Evolutionary conservation across 2,113 vertebrate genomes (phyloP), one percentile per base, ranked within the genome.

Genomic region (Archocentrus centrarchus): DNA sequence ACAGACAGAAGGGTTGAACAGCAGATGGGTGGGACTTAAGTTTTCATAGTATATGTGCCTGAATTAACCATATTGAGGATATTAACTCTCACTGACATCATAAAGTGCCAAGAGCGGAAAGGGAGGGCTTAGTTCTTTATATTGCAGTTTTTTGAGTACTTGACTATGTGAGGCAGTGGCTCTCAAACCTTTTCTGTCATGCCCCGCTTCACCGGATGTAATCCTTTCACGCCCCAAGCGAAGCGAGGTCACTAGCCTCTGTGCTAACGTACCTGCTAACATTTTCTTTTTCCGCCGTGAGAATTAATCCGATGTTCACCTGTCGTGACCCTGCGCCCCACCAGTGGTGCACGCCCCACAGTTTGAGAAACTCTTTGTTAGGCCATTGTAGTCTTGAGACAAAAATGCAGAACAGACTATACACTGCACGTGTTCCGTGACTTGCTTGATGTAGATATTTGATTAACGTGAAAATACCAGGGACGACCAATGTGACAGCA

Each of bases 1-100:
- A 24, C 13, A 68, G 24, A 68, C 8, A 2, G 22, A 22, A 68
- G 44, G 41, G 22, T 47, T 68, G 14, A 68, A 0, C 37, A 0
- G 62, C 37, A 1, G 39, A 41, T 22, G 0, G 62, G 37, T 11
- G 22, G n/a, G 2, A 1, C 20, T 39, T 64, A n/a, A 11, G 20
- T 53, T 17, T 15, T 53, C 50, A 53, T 7, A 20, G 6, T 17
- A 8, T 18, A 7, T 22, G 35, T 35, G 35, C 6, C 35, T 35
- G 35, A 35, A 35, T 35, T 35, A 35, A 22, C 62, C 13, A 24
- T 66, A 24, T 24, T 0, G 41, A 3, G 50, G 7, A 55, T 20
- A 20, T 55, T 15, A 2, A 20, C 50, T 55, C 50, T 7, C 50
- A 20, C 20, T 64, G 62, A 64, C 20, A 41, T 15, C 35, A 64